Evolutionary conservation across 2,888 invertebrate species (phyloP).

Genomic region (Clanis bilineata): DNA sequence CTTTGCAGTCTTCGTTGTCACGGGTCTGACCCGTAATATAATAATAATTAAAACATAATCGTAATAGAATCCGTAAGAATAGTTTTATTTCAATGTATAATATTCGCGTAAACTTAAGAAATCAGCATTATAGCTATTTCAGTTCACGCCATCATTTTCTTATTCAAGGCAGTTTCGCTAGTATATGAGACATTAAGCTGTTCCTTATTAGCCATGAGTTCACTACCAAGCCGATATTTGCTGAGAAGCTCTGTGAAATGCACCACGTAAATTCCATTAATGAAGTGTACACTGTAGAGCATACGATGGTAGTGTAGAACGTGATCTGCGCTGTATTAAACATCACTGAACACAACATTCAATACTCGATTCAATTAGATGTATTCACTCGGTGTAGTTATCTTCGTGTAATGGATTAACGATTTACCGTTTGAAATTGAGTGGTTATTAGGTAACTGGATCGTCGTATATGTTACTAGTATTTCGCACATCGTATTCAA

Average conservation of each 20-base stretch:
- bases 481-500: not conserved
- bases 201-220: not conserved
- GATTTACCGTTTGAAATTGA: not conserved
- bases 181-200: not conserved
- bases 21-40: no score
- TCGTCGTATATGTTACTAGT: not conserved
- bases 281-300: slow-evolving; percentile 32
- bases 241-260: slow-evolving; percentile 24
- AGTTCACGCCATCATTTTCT: not conserved
- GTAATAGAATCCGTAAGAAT: no score
- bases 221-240: not conserved
- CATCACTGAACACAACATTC: slow-evolving; percentile 34
- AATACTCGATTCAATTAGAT: slow-evolving; percentile 33
- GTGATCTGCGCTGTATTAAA: slow-evolving; percentile 36
- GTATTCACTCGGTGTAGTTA: slow-evolving; percentile 24
- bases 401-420: slow-evolving; percentile 14
- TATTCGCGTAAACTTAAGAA: no score
- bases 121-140: not conserved
- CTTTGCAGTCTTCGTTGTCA: no score
- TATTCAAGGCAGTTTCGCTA: not conserved
- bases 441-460: not conserved
- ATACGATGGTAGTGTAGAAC: slow-evolving; percentile 30
- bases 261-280: slow-evolving; percentile 42
- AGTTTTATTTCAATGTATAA: no score
- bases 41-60: no score